These are phyloP conservation scores for Elanus axillaris DNA, from an alignment of 2,113 vertebrate genomes.

Conservation along the genomic window DNA sequence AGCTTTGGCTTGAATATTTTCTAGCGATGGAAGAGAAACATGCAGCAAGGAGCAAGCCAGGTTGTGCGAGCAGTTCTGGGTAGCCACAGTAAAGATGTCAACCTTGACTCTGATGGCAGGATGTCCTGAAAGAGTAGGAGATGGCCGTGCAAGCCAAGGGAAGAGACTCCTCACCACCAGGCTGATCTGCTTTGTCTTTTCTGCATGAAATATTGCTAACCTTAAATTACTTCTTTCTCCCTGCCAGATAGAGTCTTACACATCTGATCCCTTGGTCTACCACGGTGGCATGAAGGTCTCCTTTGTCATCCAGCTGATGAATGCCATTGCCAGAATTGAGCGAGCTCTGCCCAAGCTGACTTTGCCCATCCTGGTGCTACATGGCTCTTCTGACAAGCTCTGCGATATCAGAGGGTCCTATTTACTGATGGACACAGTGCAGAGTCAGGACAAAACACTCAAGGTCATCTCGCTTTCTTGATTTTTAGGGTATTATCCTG, in stretches of 20 bases:
- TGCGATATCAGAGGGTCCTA: constrained; percentile 89
- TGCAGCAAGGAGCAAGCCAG: background rate
- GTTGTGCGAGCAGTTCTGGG: background rate
- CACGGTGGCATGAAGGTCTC: constrained; percentile 85
- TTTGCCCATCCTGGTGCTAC: constrained; percentile 90
- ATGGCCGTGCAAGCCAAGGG: background rate
- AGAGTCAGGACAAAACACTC: constrained; percentile 87
- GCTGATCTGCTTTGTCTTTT: background rate
- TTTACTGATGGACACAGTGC: constrained; percentile 81
- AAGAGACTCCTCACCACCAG: background rate
- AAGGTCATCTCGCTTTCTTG: constrained; percentile 76
- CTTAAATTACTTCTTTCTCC: background rate
- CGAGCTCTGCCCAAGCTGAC: constrained; percentile 82
- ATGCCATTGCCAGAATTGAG: constrained; percentile 81
- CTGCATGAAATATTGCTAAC: background rate
- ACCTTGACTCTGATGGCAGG: background rate
- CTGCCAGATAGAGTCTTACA: constrained; percentile 85
- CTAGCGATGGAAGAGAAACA: background rate
- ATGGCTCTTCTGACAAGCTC: constrained; percentile 87
- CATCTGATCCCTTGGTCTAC: constrained; percentile 81
- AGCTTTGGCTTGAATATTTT: background rate
- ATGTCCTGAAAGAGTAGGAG: background rate
- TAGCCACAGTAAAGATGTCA: background rate
- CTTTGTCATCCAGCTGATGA: constrained; percentile 86
- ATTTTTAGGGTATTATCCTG: background rate